phyloP scores from a whole-genome alignment of 2,888 invertebrate genomes.

The Athalia circularis region DNA sequence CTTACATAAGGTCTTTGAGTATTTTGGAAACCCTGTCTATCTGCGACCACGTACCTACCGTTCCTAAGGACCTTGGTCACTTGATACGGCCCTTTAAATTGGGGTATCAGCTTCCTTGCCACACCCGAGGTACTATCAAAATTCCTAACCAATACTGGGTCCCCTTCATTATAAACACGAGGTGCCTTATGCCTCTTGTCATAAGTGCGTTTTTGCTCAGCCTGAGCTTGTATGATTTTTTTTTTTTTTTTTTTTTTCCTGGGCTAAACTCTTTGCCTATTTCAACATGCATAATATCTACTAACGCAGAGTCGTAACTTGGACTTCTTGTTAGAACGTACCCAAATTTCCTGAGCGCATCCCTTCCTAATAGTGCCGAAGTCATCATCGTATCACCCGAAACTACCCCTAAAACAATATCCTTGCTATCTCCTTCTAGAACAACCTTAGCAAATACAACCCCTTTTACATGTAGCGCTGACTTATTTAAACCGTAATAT shows the following conservation, averaged over 20 bases:
- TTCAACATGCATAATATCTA: conserved; percentile 25
- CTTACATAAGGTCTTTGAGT: conserved; percentile 2
- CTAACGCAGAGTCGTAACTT: conserved; percentile 38
- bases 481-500: conserved; percentile 45
- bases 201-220: background rate
- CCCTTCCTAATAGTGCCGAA: background rate
- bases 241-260: background rate
- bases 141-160: conserved; percentile 4
- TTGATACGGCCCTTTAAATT: conserved; percentile 19
- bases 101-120: conserved; percentile 11
- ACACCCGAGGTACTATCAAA: conserved; percentile 14
- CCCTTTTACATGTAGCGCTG: conserved; percentile 37
- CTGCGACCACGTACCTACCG: conserved; percentile 5
- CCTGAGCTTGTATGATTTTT: conserved; percentile 34
- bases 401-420: conserved; percentile 24
- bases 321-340: conserved; percentile 43
- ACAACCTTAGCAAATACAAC: conserved; percentile 40
- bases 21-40: conserved; percentile 14
- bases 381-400: background rate
- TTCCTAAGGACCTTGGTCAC: conserved; percentile 1
- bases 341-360: conserved; percentile 33
- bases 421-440: conserved; percentile 31
- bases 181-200: conserved; percentile 15
- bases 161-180: background rate
- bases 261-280: background rate